Percentiles rank a stretch among this genome's conserved stretches.
These are phyloP conservation scores for Gobionotothen gibberifrons DNA, from an alignment of 2,797 vertebrate species.

Conservation along the genomic window DNA sequence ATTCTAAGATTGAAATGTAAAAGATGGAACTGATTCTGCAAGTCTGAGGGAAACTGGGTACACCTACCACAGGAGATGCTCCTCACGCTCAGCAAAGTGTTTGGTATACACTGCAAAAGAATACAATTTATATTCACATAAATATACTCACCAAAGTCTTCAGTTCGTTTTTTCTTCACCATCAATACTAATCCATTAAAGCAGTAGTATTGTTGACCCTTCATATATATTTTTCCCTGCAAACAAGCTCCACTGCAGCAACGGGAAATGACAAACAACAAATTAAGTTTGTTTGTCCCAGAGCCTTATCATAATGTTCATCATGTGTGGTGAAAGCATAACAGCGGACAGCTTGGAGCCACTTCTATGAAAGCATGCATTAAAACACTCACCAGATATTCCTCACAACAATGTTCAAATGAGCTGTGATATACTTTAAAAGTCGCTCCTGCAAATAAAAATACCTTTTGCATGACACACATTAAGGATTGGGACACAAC, in stretches of 20 bases:
- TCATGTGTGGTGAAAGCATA: not conserved
- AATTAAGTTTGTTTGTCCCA: slow-evolving; percentile 11
- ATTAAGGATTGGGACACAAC: not conserved
- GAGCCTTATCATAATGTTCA: slow-evolving; percentile 3
- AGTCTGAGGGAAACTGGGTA: too few relatives aligned
- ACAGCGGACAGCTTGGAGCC: not conserved
- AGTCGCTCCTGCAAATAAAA: not conserved
- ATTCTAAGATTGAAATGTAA: too few relatives aligned
- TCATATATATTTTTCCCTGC: slow-evolving; percentile 18
- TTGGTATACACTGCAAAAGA: too few relatives aligned
- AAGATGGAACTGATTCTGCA: too few relatives aligned
- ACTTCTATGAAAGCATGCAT: not conserved
- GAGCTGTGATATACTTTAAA: not conserved
- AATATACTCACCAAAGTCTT: not conserved
- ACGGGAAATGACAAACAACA: slow-evolving; percentile 58
- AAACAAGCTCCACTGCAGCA: slow-evolving; percentile 36
- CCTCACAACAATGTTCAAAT: not conserved
- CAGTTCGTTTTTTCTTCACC: not conserved
- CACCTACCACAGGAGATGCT: too few relatives aligned
- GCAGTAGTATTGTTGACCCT: slow-evolving; percentile 29
- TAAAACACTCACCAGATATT: not conserved
- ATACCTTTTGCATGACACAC: not conserved
- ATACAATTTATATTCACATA: too few relatives aligned
- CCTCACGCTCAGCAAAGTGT: too few relatives aligned
- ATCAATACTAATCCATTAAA: too few relatives aligned